Evolutionary conservation across 2,113 vertebrate species (phyloP).

Genomic region (Phrynosoma platyrhinos): DNA sequence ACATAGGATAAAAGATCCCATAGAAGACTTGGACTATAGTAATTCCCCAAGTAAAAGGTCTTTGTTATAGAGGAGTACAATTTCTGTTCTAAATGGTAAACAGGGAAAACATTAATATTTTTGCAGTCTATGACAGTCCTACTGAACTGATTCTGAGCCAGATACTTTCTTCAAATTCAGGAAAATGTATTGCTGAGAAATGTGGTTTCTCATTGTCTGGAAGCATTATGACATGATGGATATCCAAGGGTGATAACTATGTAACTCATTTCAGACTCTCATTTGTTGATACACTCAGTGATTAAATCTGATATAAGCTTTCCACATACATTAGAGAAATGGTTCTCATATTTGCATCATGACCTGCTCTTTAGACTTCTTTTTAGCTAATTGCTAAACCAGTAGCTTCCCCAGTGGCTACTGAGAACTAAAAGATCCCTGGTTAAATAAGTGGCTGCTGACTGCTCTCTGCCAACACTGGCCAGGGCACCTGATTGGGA

Average conservation of each 20-base stretch:
- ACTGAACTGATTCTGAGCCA: neutral
- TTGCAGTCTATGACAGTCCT: neutral
- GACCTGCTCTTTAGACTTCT: neutral
- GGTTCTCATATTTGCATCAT: neutral
- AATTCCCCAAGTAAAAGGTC: too few relatives aligned
- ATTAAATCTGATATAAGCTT: neutral
- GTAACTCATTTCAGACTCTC: neutral
- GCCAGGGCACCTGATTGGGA: neutral
- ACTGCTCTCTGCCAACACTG: neutral
- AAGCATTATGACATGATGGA: neutral
- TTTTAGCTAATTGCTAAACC: neutral
- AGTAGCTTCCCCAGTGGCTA: neutral
- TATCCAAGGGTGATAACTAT: neutral
- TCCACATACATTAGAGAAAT: neutral
- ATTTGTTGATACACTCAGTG: neutral
- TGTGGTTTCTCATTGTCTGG: neutral
- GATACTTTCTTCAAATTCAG: neutral
- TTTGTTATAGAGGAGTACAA: neutral
- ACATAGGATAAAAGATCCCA: too few relatives aligned
- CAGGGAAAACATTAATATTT: neutral
- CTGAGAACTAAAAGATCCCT: neutral
- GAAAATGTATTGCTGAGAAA: neutral
- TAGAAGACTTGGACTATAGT: too few relatives aligned
- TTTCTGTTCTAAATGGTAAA: constrained; percentile 9
- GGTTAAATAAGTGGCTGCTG: neutral